Evolutionary conservation across 2,113 vertebrate species (phyloP).

Genomic region (Empidonax traillii): DNA sequence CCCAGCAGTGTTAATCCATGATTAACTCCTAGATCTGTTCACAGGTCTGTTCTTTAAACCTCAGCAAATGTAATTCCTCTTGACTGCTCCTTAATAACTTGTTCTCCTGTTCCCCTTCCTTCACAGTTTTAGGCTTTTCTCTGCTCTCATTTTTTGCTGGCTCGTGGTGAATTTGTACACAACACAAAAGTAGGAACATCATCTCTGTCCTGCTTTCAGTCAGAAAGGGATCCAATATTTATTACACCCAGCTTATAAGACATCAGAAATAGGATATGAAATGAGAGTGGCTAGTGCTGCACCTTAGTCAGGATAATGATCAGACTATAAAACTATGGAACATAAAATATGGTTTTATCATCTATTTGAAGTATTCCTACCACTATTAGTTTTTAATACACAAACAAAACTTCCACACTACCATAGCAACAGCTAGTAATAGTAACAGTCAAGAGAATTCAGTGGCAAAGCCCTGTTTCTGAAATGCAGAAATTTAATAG

Average conservation of each 20-base stretch:
- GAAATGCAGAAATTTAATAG: neutral
- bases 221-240: neutral
- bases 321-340: neutral
- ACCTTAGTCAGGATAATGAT: neutral
- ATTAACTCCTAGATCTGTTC: conserved; percentile 46
- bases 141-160: neutral
- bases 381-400: neutral
- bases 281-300: neutral
- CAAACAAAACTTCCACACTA: neutral
- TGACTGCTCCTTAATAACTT: conserved; percentile 20
- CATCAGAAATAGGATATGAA: neutral
- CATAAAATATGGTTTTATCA: accelerated
- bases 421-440: neutral
- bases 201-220: neutral
- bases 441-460: neutral
- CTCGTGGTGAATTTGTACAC: neutral
- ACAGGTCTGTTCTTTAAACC: conserved; percentile 25
- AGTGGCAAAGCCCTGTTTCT: neutral
- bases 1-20: conserved; percentile 39
- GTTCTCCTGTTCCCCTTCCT: neutral
- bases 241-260: neutral
- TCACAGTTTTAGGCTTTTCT: neutral
- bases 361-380: neutral
- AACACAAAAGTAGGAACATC: neutral
- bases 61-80: conserved; percentile 37